These are phyloP conservation scores for Leptodirus hochenwartii DNA, from an alignment of 2,888 invertebrate species.

Conservation along the genomic window DNA sequence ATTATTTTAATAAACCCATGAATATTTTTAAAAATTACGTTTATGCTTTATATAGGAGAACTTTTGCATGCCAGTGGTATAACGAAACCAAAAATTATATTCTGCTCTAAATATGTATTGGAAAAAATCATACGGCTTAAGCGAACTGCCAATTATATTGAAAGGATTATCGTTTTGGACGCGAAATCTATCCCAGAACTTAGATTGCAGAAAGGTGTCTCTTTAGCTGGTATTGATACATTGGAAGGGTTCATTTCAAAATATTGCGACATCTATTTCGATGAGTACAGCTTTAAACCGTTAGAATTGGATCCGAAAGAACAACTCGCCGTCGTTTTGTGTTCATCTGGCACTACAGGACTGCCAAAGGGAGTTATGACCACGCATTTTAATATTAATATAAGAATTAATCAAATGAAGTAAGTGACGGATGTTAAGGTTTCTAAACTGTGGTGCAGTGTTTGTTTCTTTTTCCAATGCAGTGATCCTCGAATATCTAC, in stretches of 20 bases:
- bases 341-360: slow-evolving; percentile 67
- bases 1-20: slow-evolving; percentile 8
- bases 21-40: slow-evolving; percentile 23
- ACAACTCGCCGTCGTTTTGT: slow-evolving; percentile 44
- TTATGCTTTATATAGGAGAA: slow-evolving; percentile 45
- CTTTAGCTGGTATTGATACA: slow-evolving; percentile 31
- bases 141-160: too few relatives aligned
- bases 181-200: too few relatives aligned
- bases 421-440: slow-evolving; percentile 28
- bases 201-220: too few relatives aligned
- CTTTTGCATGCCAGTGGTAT: slow-evolving; percentile 38
- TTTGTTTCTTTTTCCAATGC: slow-evolving; percentile 3
- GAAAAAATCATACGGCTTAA: too few relatives aligned
- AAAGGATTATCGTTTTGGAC: too few relatives aligned
- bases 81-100: too few relatives aligned
- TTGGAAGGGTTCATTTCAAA: slow-evolving; percentile 18
- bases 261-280: slow-evolving; percentile 21
- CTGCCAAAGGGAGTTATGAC: slow-evolving; percentile 62
- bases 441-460: too few relatives aligned
- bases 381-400: slow-evolving; percentile 40
- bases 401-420: slow-evolving; percentile 54
- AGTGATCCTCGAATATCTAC: slow-evolving; percentile 11
- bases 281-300: slow-evolving; percentile 25
- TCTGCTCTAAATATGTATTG: too few relatives aligned
- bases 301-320: slow-evolving; percentile 28